These are phyloP conservation scores for Thrips palmi DNA, from an alignment of 1,140 invertebrate species.

Conservation along the genomic window DNA sequence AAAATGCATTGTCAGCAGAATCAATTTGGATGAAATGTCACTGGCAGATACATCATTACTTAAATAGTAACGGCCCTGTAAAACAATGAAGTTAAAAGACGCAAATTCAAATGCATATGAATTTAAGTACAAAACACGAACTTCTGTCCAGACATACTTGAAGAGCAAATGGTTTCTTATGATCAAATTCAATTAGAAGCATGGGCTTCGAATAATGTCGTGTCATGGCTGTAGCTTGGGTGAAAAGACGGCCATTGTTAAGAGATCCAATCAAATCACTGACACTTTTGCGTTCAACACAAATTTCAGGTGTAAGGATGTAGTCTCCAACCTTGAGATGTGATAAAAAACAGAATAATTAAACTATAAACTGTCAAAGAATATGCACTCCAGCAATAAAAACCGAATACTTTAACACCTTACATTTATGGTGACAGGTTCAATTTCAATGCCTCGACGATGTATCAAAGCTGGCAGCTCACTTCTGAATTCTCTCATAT, in stretches of 20 bases:
- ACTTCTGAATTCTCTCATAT: constrained; percentile 95
- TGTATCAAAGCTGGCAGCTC: constrained; percentile 90
- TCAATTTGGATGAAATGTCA: constrained; percentile 55
- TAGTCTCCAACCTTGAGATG: constrained; percentile 78
- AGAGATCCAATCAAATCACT: constrained; percentile 94
- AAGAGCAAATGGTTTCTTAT: constrained; percentile 76
- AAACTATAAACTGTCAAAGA: background rate
- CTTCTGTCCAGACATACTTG: constrained; percentile 36
- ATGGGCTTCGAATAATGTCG: constrained; percentile 74
- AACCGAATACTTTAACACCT: constrained; percentile 15
- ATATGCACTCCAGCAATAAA: constrained; percentile 2
- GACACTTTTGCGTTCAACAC: constrained; percentile 91
- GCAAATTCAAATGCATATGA: background rate
- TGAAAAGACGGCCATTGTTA: constrained; percentile 85
- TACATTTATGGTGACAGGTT: constrained; percentile 76
- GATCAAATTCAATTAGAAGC: constrained; percentile 93
- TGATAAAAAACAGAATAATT: constrained; percentile 7
- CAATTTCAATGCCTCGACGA: constrained; percentile 78
- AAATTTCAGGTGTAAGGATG: constrained; percentile 89
- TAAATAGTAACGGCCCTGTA: constrained; percentile 56
- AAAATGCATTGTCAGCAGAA: constrained; percentile 88
- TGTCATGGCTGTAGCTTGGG: constrained; percentile 81
- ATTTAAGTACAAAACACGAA: constrained; percentile 5
- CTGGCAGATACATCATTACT: constrained; percentile 58
- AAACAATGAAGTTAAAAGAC: constrained; percentile 14